Evolutionary conservation across 2,888 invertebrate species (phyloP), one percentile per base, ranked within the genome.

Genomic region (Aspidiotus destructor): DNA sequence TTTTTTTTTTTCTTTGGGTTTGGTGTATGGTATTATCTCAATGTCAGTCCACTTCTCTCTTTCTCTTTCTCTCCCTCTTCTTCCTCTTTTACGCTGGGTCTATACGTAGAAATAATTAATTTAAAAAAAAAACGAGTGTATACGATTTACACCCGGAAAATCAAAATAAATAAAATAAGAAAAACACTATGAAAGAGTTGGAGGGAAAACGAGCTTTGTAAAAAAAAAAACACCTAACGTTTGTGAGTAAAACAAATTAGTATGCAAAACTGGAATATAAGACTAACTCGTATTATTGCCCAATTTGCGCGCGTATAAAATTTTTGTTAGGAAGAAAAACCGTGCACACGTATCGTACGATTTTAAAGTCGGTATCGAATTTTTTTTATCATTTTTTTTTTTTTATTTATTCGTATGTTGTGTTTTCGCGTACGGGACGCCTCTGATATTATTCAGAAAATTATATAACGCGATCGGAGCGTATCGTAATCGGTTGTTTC

Each of bases 231-330:
- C 1, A 28, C 28, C 48, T 6, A 48, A 48, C 48, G n/a, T 48
- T 48, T 13, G 48, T 48, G 48, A 13, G 48, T 48, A 48, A 13
- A 48, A n/a, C 48, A 48, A n/a, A 48, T 48, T 48, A 48, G 10
- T 48, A 48, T 48, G n/a, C 48, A 48, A 48, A 48, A 48, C 48
- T 48, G 48, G 48, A 48, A 48, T 48, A 48, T 13, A 13, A 48
- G 10, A 48, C 48, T 13, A 48, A 48, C 48, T 48, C n/a, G 48
- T 48, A 48, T 48, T 48, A 48, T 48, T 48, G 48, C 48, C 48
- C 48, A 48, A 48, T 48, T 48, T 48, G 48, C 48, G 48, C 48
- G 48, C 48, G 48, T 48, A n/a, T 48, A 48, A 48, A 48, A 48
- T 48, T 48, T 48, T n/a, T 13, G 48, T 48, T 13, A 48, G n/a